These are phyloP conservation scores for Clunio marinus DNA, from an alignment of 2,888 invertebrate genomes.

Conservation along the genomic window DNA sequence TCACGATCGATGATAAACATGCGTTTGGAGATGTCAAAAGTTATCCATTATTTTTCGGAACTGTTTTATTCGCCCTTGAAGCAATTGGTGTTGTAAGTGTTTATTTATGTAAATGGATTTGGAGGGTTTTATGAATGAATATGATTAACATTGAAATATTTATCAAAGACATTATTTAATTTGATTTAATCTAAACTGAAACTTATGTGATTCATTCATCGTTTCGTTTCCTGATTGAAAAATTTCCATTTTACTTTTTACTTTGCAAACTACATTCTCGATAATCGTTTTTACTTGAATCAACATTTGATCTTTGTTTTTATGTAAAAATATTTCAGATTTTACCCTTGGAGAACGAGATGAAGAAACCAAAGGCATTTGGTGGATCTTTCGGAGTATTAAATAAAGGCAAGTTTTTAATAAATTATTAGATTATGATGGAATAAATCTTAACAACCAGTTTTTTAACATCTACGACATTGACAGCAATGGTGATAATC, in stretches of 20 bases:
- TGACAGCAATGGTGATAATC: conserved; percentile 69
- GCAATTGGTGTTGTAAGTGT: conserved; percentile 82
- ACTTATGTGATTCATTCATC: no score
- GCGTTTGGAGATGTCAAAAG: conserved; percentile 62
- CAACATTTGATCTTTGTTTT: no score
- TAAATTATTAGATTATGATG: background rate
- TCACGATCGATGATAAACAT: conserved; percentile 59
- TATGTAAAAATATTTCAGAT: no score
- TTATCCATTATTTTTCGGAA: conserved; percentile 92
- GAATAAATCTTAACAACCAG: background rate
- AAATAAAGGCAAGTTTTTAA: conserved; percentile 54
- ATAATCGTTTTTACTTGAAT: no score
- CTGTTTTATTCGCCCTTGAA: conserved; percentile 92
- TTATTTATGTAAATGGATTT: no score
- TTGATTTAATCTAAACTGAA: no score
- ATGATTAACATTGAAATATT: no score
- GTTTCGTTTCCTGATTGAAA: no score
- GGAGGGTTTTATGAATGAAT: no score
- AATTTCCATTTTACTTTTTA: no score
- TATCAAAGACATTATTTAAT: no score
- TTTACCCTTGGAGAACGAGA: conserved; percentile 88
- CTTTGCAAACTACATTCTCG: no score
- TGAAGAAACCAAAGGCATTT: conserved; percentile 81
- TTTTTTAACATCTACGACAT: background rate
- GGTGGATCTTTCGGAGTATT: conserved; percentile 77